phyloP scores from a whole-genome alignment of 2,113 vertebrate genomes.

The Cavia aperea region DNA sequence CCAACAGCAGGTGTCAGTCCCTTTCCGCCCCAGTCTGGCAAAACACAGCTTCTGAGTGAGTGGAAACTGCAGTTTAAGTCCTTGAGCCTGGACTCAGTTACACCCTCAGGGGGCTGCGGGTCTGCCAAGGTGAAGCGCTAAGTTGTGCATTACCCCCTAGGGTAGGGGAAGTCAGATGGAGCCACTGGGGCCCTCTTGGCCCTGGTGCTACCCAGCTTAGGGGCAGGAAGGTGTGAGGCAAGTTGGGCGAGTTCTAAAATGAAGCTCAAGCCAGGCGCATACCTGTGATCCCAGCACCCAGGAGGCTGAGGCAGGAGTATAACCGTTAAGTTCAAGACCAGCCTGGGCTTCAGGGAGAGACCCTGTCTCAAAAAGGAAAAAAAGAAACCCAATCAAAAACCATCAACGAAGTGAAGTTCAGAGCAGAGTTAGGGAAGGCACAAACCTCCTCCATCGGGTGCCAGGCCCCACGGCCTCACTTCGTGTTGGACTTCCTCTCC shows the following conservation, averaged over 20 bases:
- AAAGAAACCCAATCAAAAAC: neutral
- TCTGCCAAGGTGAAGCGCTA: neutral
- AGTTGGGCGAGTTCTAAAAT: neutral
- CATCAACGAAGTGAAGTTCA: neutral
- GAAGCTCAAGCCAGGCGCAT: neutral
- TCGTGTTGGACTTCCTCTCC: neutral
- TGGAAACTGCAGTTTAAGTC: neutral
- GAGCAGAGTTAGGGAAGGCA: neutral
- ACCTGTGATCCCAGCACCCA: neutral
- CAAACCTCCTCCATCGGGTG: rapidly evolving
- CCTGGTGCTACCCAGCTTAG: neutral
- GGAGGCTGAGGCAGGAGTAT: neutral
- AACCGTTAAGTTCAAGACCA: neutral
- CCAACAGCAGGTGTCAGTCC: neutral
- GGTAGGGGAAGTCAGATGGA: neutral
- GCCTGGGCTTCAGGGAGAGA: neutral
- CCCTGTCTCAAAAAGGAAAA: neutral
- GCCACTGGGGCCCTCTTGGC: neutral
- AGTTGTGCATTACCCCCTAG: neutral
- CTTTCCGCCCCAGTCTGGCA: neutral
- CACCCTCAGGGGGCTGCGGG: neutral
- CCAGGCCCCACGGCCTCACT: neutral
- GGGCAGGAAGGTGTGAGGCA: neutral
- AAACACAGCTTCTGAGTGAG: neutral
- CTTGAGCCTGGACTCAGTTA: neutral